Base-by-base conservation (phyloP, 2,888 invertebrate species). In the Acrocyrtus sp. region DNA sequence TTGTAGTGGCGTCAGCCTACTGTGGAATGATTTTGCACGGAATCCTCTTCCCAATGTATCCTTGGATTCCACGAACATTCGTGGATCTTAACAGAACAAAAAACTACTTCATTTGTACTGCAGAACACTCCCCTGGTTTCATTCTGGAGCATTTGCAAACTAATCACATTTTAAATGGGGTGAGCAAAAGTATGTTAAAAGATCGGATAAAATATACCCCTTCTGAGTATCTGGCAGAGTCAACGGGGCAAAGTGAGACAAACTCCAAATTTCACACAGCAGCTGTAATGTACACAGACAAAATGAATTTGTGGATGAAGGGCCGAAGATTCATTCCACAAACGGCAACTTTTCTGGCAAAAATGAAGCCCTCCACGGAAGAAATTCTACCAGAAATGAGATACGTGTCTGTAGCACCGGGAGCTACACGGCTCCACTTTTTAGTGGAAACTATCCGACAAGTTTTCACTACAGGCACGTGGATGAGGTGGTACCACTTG, bases 41-140 rank as follows among this genome's bases (percentile, higher is more conserved):
- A 6, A 60, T 73, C 3, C 43, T 73, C 3, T 45, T 50, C 22
- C 73, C 73, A 0, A 1, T 43, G 1, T 67, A 67, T 17, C 41
- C 53, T 10, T 73, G 73, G 73, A 57, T 43, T 1, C 73, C 73
- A 2, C 56, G 57, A 5, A 53, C 62, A 29, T 73, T 73, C 41
- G 19, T 2, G 5, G 73, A 61, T 4, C 45, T 73, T 24, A 73
- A 73, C 56, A 1, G 22, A 1, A 73, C 73, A 1, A 53, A 10
- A 29, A 56, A 73, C n/a, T 73, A 54, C 27, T 21, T 47, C 15
- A 24, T 58, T 15, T 67, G 67, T 24, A 73, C 73, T 12, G 47
- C 67, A 15, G 1, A 0, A 12, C 21, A 34, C 10, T 43, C 29
- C 19, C 54, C 73, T 2, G n/a, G n/a, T n/a, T 56, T 73, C 12